Percentiles rank a stretch among this genome's conserved stretches.
phyloP scores from a whole-genome alignment of 2,797 vertebrate species.

The Poeciliopsis paucimaculata region DNA sequence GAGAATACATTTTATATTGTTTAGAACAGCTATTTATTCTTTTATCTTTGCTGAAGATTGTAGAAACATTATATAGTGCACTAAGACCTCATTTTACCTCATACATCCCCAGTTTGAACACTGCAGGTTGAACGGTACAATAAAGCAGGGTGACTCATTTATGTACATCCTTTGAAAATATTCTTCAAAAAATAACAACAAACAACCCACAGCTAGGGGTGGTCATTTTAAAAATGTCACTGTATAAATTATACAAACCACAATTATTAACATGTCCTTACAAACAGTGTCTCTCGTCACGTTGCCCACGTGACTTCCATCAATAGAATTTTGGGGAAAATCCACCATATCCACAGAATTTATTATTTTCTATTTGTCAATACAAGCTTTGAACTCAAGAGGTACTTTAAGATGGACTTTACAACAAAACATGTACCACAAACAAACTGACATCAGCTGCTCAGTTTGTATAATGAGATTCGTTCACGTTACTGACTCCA shows the following conservation, averaged over 20 bases:
- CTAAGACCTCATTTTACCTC: constrained; percentile 23
- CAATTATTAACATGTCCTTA: constrained; percentile 74
- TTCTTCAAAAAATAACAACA: constrained; percentile 75
- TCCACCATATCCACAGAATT: constrained; percentile 47
- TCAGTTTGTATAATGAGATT: background rate
- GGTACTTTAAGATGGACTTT: constrained; percentile 36
- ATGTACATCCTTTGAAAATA: constrained; percentile 74
- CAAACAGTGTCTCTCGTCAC: constrained; percentile 49
- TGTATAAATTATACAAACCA: constrained; percentile 83
- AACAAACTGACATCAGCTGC: constrained; percentile 14
- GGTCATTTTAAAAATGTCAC: constrained; percentile 74
- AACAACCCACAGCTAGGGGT: constrained; percentile 57
- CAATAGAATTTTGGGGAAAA: constrained; percentile 8
- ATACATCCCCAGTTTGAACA: constrained; percentile 8
- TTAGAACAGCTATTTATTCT: constrained; percentile 12
- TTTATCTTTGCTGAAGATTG: constrained; percentile 43
- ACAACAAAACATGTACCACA: constrained; percentile 40
- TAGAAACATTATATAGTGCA: constrained; percentile 65
- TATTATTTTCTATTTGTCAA: constrained; percentile 10
- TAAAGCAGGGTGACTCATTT: constrained; percentile 53
- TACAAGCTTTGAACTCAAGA: constrained; percentile 38
- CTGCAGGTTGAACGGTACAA: constrained; percentile 40
- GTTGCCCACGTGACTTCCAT: constrained; percentile 22
- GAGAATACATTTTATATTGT: constrained; percentile 66
- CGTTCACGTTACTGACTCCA: constrained; percentile 23